Base-by-base conservation (phyloP, 2,113 vertebrate genomes). In the Mormoops blainvillei region DNA sequence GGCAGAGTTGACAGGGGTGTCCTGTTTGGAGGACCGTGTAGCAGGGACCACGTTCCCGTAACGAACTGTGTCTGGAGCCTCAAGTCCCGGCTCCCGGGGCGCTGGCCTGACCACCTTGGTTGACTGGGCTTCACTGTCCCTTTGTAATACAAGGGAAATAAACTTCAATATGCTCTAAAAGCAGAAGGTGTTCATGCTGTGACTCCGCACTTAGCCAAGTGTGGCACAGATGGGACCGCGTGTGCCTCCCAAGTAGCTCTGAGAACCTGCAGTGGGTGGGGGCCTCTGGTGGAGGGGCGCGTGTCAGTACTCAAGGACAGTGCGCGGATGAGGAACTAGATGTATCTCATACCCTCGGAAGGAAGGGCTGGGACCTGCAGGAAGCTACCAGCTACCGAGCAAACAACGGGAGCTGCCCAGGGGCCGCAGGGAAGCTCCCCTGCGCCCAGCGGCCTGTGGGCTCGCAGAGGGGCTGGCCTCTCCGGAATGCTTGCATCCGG, bases 331-430 rank as follows among this genome's bases (percentile, higher is more conserved):
- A 24, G 5, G 26, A 20, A 22, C 76, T 38, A 4, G 52, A 15
- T 20, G 48, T 14, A 7, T 28, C 70, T 19, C 61, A 3, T 13
- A 28, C 19, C 68, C 76, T 43, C 20, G 13, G 68, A 65, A 56
- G 73, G 65, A 43, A n/a, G 38, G 31, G 19, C 5, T 0, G 11
- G 36, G 58, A 7, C 19, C 43, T 28, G 61, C 36, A 77, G 36
- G 33, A 65, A 48, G 26, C 15, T 1, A 0, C 31, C 61, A 10
- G n/a, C n/a, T n/a, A n/a, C n/a, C n/a, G n/a, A n/a, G n/a, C 0
- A 7, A 0, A 1, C 4, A 61, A 33, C 3, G 1, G 20, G 7
- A 15, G 11, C 56, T 6, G 7, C 56, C 54, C n/a, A 0, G 41
- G 10, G 45, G 5, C 24, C 18, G 7, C 26, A 2, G 15, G 3